Base-by-base conservation (phyloP, 2,888 invertebrate species). In the Gastrophysa polygoni region DNA sequence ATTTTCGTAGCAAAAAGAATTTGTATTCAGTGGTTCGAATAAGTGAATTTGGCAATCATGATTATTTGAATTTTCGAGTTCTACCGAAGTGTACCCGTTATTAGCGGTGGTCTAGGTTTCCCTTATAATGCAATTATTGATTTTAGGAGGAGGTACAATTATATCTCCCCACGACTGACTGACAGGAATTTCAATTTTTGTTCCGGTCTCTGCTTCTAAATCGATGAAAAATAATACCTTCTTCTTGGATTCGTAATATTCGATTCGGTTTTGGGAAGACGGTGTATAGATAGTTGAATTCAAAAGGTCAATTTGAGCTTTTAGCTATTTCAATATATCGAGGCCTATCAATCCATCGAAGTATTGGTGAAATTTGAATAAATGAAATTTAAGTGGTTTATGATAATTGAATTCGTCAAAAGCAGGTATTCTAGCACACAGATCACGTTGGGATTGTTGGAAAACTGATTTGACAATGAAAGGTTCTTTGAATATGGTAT, bases 291-390 rank as follows among this genome's bases (percentile, higher is more conserved):
- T 11, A 46, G 17, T 17, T 46, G 46, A 46, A 17, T 46, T 17
- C 6, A 17, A 17, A 20, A 20, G 20, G 17, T 17, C 46, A 11
- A 16, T 46, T 46, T 46, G 5, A n/a, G 46, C 46, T 18, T 46
- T 17, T 20, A 46, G 11, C 20, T 46, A 5, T 17, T 17, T 17
- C 3, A 17, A 20, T 16, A 46, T 20, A 46, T 46, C 20, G 11
- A 16, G 20, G 18, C 46, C 46, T 17, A 46, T 46, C 17, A 46
- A 46, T 46, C 10, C 17, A 49, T 49, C 49, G 14, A 49, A 49
- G 11, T 49, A 49, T 28, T 49, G 49, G 18, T 49, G 28, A 28
- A 49, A 49, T 49, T 49, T 29, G 17, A 49, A 28, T 17, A n/a
- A 29, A 28, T 49, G 28, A 49, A 28, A 28, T 18, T 49, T 16